phyloP scores from a whole-genome alignment of 2,113 vertebrate species.

The Mirounga angustirostris region DNA sequence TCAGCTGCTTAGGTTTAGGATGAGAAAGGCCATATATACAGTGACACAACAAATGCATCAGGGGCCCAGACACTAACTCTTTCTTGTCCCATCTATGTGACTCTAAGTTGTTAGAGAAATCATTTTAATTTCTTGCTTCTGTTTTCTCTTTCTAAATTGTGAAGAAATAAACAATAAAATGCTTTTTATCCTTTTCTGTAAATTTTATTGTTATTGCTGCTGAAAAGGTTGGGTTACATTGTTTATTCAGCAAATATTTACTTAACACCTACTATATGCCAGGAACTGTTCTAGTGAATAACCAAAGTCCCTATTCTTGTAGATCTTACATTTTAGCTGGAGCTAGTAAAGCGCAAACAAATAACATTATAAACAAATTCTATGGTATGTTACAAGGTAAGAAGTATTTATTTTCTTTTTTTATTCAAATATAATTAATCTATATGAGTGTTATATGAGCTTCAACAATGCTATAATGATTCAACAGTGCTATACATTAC shows the following conservation, averaged over 20 bases:
- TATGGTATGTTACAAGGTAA: neutral
- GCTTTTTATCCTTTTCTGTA: neutral
- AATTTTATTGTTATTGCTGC: neutral
- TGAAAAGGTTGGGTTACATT: neutral
- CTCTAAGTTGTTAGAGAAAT: neutral
- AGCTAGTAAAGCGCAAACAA: neutral
- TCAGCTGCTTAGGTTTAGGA: neutral
- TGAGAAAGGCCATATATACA: neutral
- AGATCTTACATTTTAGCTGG: neutral
- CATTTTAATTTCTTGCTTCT: slow-evolving; percentile 14
- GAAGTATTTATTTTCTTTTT: neutral
- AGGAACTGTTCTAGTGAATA: slow-evolving; percentile 15
- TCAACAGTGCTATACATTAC: neutral
- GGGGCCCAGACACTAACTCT: neutral
- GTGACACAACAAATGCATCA: neutral
- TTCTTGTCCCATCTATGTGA: neutral
- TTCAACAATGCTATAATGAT: neutral
- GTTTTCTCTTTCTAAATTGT: neutral
- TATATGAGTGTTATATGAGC: neutral
- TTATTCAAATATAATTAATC: neutral
- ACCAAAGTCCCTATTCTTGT: neutral
- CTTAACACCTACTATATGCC: neutral
- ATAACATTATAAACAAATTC: neutral
- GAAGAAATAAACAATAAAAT: neutral
- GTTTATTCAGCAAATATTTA: neutral